A percentile compares a stretch with the other conserved stretches of the same genome.
phyloP scores from a whole-genome alignment of 2,113 vertebrate genomes.

The Ploceus nigricollis region DNA sequence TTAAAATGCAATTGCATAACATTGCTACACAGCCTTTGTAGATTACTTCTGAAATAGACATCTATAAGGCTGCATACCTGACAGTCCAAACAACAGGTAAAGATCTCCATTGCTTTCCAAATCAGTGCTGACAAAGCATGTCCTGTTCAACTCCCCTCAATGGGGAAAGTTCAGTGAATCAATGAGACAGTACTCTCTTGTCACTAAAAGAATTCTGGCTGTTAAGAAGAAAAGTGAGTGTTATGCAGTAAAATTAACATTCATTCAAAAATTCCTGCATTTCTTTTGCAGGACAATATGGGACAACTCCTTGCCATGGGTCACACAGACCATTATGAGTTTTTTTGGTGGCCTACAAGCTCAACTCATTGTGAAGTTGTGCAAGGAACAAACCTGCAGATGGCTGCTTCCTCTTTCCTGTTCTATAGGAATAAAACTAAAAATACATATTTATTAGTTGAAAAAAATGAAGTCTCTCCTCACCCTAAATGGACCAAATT shows the following conservation, averaged over 20 bases:
- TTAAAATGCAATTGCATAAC: not conserved
- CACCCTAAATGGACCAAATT: not conserved
- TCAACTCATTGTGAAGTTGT: not conserved
- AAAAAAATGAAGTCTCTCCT: not conserved
- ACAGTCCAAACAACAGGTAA: not conserved
- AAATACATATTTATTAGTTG: not conserved
- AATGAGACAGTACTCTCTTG: not conserved
- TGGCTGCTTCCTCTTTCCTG: not conserved
- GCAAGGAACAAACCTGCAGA: not conserved
- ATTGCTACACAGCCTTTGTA: not conserved
- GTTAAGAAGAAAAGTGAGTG: not conserved
- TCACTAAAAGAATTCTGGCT: not conserved
- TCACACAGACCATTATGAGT: not conserved
- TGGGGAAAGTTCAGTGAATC: not conserved
- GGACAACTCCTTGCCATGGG: not conserved
- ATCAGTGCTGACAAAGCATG: not conserved
- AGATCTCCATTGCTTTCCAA: not conserved
- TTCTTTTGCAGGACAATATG: not conserved
- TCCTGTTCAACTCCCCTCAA: not conserved
- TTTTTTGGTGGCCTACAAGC: not conserved
- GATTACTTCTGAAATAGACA: not conserved
- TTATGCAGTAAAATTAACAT: not conserved
- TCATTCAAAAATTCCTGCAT: not conserved
- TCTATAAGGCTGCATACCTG: not conserved
- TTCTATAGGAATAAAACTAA: not conserved